These are phyloP conservation scores for Dione vanillae DNA, from an alignment of 2,888 invertebrate species.

Conservation along the genomic window DNA sequence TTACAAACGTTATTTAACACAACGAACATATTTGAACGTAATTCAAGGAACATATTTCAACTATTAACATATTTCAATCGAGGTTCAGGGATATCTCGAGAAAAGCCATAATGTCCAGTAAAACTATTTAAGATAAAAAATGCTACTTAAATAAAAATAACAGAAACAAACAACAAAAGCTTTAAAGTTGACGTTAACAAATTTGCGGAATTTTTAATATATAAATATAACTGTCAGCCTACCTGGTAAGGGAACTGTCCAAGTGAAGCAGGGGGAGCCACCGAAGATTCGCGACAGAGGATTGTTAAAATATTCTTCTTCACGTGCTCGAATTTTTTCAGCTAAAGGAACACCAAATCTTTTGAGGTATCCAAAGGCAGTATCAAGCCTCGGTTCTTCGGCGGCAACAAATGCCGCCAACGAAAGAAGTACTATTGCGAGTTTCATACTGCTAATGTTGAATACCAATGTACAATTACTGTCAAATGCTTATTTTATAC, in stretches of 20 bases:
- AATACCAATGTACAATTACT: too few species aligned
- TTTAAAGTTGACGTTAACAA: too few species aligned
- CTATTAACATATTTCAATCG: too few species aligned
- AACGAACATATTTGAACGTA: too few species aligned
- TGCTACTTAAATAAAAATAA: too few species aligned
- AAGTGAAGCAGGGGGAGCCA: slow-evolving; percentile 28
- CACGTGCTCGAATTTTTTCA: slow-evolving; percentile 55
- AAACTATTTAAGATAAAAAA: too few species aligned
- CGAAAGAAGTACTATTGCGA: slow-evolving; percentile 34
- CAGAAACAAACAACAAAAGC: too few species aligned
- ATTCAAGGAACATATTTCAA: too few species aligned
- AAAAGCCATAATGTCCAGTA: too few species aligned
- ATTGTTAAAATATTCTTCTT: slow-evolving; percentile 48
- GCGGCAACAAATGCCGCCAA: slow-evolving; percentile 28
- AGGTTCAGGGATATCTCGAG: too few species aligned
- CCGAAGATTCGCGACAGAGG: slow-evolving; percentile 1
- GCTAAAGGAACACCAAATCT: slow-evolving; percentile 59
- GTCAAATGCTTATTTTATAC: not conserved
- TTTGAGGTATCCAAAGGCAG: slow-evolving; percentile 58
- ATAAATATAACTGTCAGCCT: not conserved
- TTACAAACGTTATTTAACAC: too few species aligned
- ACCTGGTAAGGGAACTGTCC: slow-evolving; percentile 30
- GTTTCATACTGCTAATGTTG: slow-evolving; percentile 41
- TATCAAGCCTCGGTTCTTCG: slow-evolving; percentile 31
- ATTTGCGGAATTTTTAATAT: too few species aligned